A percentile compares a stretch with the other conserved stretches of the same genome.
Evolutionary conservation across 2,797 vertebrate species (phyloP).

Genomic region (Otus scops): DNA sequence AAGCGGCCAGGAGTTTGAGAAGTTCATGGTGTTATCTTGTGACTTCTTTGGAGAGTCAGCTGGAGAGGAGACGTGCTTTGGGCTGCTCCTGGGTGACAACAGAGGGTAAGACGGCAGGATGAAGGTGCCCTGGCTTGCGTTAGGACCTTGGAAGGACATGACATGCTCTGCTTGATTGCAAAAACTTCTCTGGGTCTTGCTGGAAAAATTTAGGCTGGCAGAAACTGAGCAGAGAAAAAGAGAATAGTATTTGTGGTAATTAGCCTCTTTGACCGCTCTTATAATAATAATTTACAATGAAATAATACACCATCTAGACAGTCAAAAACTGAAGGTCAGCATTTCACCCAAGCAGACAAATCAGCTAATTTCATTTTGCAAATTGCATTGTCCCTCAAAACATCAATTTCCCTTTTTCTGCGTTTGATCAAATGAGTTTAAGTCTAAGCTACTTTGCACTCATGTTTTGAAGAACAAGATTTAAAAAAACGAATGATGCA

Average conservation of each 20-base stretch:
- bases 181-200: conserved; percentile 74
- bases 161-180: conserved; percentile 78
- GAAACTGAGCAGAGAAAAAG: conserved; percentile 43
- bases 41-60: conserved; percentile 61
- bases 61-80: conserved; percentile 73
- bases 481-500: fast-evolving
- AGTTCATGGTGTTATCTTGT: conserved; percentile 74
- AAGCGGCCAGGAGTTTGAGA: conserved; percentile 92
- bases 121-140: conserved; percentile 73
- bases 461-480: background rate
- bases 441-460: background rate
- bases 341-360: background rate
- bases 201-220: conserved; percentile 62
- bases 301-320: background rate
- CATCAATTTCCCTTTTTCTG: background rate
- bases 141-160: conserved; percentile 66
- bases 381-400: background rate
- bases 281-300: background rate
- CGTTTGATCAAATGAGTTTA: background rate
- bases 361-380: background rate
- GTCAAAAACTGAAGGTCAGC: background rate
- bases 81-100: conserved; percentile 77
- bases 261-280: background rate
- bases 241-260: background rate
- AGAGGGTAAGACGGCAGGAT: conserved; percentile 86